Conservation (phyloP, 2,888 invertebrate species). For the Ophioninae sp. region DNA sequence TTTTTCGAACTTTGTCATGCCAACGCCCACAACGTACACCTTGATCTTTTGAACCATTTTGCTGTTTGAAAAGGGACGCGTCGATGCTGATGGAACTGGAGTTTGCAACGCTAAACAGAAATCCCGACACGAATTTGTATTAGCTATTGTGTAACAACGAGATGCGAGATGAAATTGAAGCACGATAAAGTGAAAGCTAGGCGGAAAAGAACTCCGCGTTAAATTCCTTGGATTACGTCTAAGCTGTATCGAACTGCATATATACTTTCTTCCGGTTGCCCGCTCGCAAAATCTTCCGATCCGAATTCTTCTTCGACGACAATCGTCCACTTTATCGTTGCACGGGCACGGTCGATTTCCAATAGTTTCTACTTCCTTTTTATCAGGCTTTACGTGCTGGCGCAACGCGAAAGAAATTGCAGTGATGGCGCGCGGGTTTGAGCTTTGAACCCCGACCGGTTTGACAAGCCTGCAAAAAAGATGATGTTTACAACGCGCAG, state of each 20-base stretch:
- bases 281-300: background rate
- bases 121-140: background rate
- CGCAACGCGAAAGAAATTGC: conserved; percentile 16
- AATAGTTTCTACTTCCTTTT: conserved; percentile 20
- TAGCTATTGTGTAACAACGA: background rate
- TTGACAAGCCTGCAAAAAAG: conserved; percentile 45
- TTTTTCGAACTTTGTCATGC: conserved; percentile 99
- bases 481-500: background rate
- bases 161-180: background rate
- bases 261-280: background rate
- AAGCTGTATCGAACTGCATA: background rate
- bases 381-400: background rate
- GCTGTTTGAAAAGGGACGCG: too few species aligned
- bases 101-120: background rate
- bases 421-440: conserved; percentile 11
- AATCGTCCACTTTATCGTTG: background rate
- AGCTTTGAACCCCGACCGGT: conserved; percentile 62
- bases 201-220: conserved; percentile 1
- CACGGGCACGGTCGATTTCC: conserved; percentile 4
- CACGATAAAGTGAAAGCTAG: conserved; percentile 35
- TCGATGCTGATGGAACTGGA: background rate
- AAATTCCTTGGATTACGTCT: conserved; percentile 12
- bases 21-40: conserved; percentile 96
- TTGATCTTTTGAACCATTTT: conserved; percentile 74
- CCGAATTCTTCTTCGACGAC: background rate